These are phyloP conservation scores for Onychorhynchus coronatus DNA, from an alignment of 2,113 vertebrate species.

Conservation along the genomic window DNA sequence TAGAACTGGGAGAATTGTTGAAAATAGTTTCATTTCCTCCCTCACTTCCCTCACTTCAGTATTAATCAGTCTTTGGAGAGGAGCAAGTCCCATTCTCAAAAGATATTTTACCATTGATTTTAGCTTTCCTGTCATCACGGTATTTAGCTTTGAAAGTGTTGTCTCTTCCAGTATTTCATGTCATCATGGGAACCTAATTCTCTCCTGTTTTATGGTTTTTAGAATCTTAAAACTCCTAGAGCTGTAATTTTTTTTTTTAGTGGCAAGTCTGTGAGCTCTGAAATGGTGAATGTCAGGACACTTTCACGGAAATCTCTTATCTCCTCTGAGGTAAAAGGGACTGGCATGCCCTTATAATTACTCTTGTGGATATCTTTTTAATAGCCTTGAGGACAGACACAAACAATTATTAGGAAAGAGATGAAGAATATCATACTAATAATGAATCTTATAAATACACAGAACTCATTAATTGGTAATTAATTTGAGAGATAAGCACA, in stretches of 20 bases:
- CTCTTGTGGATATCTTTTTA: constrained; percentile 46
- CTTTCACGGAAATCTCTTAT: constrained; percentile 37
- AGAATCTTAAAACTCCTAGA: not conserved
- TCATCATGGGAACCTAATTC: not conserved
- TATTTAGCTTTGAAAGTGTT: not conserved
- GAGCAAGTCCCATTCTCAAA: not conserved
- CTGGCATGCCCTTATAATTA: constrained; percentile 7
- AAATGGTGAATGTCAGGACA: constrained; percentile 15
- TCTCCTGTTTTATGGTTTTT: not conserved
- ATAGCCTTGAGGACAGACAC: not conserved
- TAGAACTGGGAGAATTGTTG: not conserved
- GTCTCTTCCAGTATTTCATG: not conserved
- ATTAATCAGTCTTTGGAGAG: not conserved
- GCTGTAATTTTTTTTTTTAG: not conserved
- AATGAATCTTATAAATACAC: constrained; percentile 26
- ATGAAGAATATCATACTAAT: constrained; percentile 14
- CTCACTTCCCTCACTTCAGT: not conserved
- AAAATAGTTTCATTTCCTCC: not conserved
- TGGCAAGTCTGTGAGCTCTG: constrained; percentile 19
- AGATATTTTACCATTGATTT: not conserved
- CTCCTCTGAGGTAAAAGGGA: constrained; percentile 5
- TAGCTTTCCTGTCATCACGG: not conserved
- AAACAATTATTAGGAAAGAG: constrained; percentile 22
- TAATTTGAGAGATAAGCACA: not conserved
- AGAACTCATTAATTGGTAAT: constrained; percentile 40